These are phyloP conservation scores for Anthoscopus minutus DNA, from an alignment of 2,113 vertebrate genomes.

Conservation along the genomic window DNA sequence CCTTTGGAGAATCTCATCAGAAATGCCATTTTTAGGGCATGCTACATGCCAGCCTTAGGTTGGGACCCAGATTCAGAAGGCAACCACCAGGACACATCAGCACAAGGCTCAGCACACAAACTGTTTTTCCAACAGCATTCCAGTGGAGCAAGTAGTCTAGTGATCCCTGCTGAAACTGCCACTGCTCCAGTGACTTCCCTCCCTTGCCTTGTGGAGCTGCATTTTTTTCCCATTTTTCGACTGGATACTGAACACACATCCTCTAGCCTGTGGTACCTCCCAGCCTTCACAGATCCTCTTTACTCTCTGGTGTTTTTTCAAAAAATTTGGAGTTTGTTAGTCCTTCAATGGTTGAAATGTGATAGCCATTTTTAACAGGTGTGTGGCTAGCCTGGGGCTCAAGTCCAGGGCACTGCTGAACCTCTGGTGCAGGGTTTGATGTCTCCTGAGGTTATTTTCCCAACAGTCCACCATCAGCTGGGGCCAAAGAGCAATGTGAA, in stretches of 20 bases:
- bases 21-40: not conserved
- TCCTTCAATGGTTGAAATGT: not conserved
- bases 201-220: not conserved
- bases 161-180: not conserved
- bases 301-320: not conserved
- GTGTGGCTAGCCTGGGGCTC: not conserved
- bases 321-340: not conserved
- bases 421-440: not conserved
- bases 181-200: accelerated
- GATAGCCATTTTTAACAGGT: not conserved
- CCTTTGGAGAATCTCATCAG: not conserved
- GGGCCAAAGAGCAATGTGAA: not conserved
- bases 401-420: not conserved
- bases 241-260: not conserved
- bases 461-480: not conserved
- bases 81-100: not conserved
- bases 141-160: not conserved
- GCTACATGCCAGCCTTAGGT: not conserved
- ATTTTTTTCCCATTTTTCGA: accelerated
- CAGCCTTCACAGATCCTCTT: not conserved
- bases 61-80: not conserved
- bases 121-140: not conserved
- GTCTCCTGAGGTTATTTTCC: not conserved
- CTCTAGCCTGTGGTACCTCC: not conserved
- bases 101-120: not conserved